Evolutionary conservation across 2,888 invertebrate genomes (phyloP).

Genomic region (Brenthis hecate): DNA sequence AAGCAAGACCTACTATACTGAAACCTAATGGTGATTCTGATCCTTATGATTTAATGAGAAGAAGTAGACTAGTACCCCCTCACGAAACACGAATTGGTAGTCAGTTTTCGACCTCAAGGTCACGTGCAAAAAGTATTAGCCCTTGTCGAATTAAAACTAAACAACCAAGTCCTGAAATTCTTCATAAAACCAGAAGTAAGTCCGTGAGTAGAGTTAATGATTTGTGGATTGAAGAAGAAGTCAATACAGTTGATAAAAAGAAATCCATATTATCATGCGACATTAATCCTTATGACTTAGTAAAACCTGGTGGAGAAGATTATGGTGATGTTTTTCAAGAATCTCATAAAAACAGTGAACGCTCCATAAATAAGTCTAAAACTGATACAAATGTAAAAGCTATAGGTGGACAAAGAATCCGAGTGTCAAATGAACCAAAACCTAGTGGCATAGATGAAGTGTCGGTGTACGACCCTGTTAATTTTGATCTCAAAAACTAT

Average conservation of each 20-base stretch:
- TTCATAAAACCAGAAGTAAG: constrained; percentile 71
- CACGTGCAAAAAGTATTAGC: constrained; percentile 81
- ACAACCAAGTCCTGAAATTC: constrained; percentile 71
- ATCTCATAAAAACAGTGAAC: constrained; percentile 62
- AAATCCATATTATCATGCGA: constrained; percentile 91
- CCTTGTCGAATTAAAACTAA: constrained; percentile 81
- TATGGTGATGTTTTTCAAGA: constrained; percentile 70
- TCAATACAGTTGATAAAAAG: constrained; percentile 63
- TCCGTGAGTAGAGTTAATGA: constrained; percentile 77
- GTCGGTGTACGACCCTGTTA: constrained; percentile 73
- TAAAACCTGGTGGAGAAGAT: constrained; percentile 82
- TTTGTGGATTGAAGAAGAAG: constrained; percentile 71
- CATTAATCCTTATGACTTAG: constrained; percentile 92
- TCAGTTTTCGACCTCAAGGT: constrained; percentile 75
- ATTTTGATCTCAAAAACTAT: constrained; percentile 76
- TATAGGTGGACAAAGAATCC: constrained; percentile 87
- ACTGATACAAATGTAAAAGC: constrained; percentile 82
- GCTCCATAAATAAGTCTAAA: constrained; percentile 59
- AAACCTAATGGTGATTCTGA: constrained; percentile 84
- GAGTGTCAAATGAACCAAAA: constrained; percentile 82
- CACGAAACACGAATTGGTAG: constrained; percentile 79
- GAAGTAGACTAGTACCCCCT: constrained; percentile 87
- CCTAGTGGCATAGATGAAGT: constrained; percentile 64
- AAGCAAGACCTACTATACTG: constrained; percentile 85
- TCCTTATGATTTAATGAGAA: constrained; percentile 92